phyloP scores from a whole-genome alignment of 2,888 invertebrate species.

The Herminia tarsipennalis region DNA sequence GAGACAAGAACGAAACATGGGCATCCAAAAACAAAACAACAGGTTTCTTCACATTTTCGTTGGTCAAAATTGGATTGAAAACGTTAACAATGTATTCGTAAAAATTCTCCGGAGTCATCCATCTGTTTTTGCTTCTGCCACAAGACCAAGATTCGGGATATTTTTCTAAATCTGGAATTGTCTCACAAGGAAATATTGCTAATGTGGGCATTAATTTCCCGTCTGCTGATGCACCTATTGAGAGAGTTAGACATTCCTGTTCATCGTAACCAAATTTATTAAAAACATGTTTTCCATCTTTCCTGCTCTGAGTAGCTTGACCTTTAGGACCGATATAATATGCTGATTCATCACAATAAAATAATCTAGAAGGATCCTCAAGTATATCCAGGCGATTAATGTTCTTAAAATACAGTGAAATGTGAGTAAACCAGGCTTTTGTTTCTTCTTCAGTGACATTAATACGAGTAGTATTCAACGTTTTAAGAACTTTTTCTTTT shows the following conservation, averaged over 20 bases:
- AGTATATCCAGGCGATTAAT: background rate
- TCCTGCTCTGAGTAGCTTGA: conserved; percentile 6
- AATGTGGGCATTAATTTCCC: conserved; percentile 16
- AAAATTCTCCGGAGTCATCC: conserved; percentile 19
- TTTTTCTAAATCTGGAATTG: conserved; percentile 11
- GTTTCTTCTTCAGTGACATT: background rate
- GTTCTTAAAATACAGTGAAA: background rate
- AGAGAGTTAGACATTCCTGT: conserved; percentile 14
- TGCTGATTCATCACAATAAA: conserved; percentile 13
- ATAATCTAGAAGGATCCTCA: conserved; percentile 13
- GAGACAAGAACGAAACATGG: conserved; percentile 13
- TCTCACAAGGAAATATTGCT: conserved; percentile 15
- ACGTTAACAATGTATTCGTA: conserved; percentile 16
- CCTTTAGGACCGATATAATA: conserved; percentile 12
- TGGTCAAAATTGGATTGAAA: conserved; percentile 8
- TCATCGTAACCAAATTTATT: conserved; percentile 5
- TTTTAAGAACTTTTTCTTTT: conserved; percentile 2
- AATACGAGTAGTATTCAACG: background rate
- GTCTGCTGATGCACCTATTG: conserved; percentile 13
- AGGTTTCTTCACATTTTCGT: conserved; percentile 8
- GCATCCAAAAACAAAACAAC: conserved; percentile 15
- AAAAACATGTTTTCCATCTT: conserved; percentile 9
- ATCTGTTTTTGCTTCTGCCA: conserved; percentile 14
- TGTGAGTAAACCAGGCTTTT: background rate
- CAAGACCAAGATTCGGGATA: conserved; percentile 15